Evolutionary conservation across 2,888 invertebrate genomes (phyloP).

Genomic region (Mythimna pallens): DNA sequence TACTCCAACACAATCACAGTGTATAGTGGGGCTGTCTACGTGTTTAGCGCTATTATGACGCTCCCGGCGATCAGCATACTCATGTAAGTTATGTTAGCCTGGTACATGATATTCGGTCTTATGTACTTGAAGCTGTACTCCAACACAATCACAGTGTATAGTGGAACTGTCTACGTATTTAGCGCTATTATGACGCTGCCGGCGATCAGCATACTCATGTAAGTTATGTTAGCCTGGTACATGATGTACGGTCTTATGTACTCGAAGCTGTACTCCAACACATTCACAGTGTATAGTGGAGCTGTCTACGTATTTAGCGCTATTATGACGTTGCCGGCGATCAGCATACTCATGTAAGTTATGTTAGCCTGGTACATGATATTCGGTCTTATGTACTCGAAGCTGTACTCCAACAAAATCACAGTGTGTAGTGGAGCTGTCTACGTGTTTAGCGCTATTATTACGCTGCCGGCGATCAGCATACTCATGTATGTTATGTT

Average conservation of each 20-base stretch:
- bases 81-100: slow-evolving; percentile 70
- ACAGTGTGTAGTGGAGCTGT: slow-evolving; percentile 79
- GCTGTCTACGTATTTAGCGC: no score
- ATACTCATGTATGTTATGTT: slow-evolving; percentile 79
- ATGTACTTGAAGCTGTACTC: no score
- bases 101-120: no score
- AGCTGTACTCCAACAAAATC: no score
- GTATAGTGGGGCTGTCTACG: slow-evolving; percentile 81
- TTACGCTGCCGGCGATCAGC: slow-evolving; percentile 80
- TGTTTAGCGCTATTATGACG: slow-evolving; percentile 82
- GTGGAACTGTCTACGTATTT: slow-evolving; percentile 82
- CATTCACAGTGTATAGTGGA: no score
- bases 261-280: no score
- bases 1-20: slow-evolving; percentile 77
- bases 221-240: slow-evolving; percentile 48
- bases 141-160: slow-evolving; percentile 60
- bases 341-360: slow-evolving; percentile 61
- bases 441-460: slow-evolving; percentile 80
- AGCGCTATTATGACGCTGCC: slow-evolving; percentile 83
- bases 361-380: slow-evolving; percentile 41
- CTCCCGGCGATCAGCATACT: slow-evolving; percentile 80
- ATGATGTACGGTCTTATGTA: no score
- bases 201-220: slow-evolving; percentile 79
- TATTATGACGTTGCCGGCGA: no score
- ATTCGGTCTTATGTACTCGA: slow-evolving; percentile 84